These are phyloP conservation scores for Tethea ocularis DNA, from an alignment of 2,888 invertebrate species.

Conservation along the genomic window DNA sequence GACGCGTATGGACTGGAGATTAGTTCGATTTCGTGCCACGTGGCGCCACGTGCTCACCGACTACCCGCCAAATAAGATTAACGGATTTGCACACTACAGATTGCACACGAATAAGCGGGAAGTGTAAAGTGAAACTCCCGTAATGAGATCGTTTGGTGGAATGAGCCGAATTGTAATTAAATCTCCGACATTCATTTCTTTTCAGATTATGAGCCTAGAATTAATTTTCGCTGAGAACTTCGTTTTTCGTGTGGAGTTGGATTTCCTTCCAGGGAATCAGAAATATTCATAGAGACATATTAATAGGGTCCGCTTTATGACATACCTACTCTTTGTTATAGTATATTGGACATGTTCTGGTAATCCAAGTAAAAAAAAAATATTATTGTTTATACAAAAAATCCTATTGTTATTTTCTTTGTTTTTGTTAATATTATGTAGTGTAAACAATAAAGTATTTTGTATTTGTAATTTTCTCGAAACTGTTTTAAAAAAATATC, in stretches of 20 bases:
- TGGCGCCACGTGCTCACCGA: constrained; percentile 76
- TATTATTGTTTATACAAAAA: too few species aligned
- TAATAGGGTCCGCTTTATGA: too few species aligned
- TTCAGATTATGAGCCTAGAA: too few species aligned
- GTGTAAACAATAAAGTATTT: too few species aligned
- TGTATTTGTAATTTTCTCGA: too few species aligned
- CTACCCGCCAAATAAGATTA: constrained; percentile 82
- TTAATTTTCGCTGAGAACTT: background rate
- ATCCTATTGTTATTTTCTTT: too few species aligned
- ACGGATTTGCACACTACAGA: constrained; percentile 84
- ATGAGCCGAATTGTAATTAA: constrained; percentile 48
- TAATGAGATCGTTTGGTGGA: constrained; percentile 78
- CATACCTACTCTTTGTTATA: too few species aligned
- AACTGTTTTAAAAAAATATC: too few species aligned
- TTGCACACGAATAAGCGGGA: constrained; percentile 82
- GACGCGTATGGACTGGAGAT: constrained; percentile 78
- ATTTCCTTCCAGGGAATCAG: background rate
- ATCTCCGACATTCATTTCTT: background rate
- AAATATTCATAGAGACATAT: too few species aligned
- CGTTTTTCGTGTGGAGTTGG: background rate
- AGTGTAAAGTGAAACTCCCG: constrained; percentile 83
- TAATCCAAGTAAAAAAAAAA: too few species aligned
- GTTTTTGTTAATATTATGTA: too few species aligned
- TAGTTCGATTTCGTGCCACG: constrained; percentile 80
- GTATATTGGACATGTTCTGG: too few species aligned